These are phyloP conservation scores for Neodontobutis hainanensis DNA, from an alignment of 2,113 vertebrate species.

Conservation along the genomic window DNA sequence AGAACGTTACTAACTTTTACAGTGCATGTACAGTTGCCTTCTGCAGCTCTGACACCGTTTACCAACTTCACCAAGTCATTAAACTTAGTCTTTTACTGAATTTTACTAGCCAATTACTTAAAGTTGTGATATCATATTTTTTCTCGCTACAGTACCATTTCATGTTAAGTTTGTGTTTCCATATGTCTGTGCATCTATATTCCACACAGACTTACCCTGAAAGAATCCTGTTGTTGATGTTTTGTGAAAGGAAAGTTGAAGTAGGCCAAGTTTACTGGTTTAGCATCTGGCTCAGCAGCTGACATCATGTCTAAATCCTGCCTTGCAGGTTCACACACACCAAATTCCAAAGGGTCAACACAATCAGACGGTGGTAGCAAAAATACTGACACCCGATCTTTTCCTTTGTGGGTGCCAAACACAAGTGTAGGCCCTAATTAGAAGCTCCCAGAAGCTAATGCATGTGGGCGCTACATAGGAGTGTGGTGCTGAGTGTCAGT, in stretches of 20 bases:
- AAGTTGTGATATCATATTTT: neutral
- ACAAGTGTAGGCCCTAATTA: conserved; percentile 71
- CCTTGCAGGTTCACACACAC: conserved; percentile 34
- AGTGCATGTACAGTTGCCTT: no score
- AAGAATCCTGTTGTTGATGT: conserved; percentile 2
- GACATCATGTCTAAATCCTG: conserved; percentile 47
- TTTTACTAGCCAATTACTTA: neutral
- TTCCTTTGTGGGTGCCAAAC: conserved; percentile 53
- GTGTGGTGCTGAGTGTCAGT: conserved; percentile 40
- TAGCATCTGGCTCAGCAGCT: conserved; percentile 8
- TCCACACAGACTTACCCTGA: neutral
- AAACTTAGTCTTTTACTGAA: no score
- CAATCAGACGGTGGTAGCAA: conserved; percentile 40
- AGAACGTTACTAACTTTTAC: no score
- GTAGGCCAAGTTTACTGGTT: neutral
- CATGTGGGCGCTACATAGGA: conserved; percentile 54
- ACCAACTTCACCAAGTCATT: no score
- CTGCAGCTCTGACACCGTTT: no score
- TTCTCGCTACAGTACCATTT: neutral
- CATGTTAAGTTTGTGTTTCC: neutral
- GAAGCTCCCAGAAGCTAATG: conserved; percentile 44
- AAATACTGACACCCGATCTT: conserved; percentile 64
- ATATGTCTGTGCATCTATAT: neutral
- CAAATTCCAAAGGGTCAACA: conserved; percentile 43
- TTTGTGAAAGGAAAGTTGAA: neutral